Evolutionary conservation across 2,113 vertebrate genomes (phyloP).

Genomic region (Hippocampus mohnikei): DNA sequence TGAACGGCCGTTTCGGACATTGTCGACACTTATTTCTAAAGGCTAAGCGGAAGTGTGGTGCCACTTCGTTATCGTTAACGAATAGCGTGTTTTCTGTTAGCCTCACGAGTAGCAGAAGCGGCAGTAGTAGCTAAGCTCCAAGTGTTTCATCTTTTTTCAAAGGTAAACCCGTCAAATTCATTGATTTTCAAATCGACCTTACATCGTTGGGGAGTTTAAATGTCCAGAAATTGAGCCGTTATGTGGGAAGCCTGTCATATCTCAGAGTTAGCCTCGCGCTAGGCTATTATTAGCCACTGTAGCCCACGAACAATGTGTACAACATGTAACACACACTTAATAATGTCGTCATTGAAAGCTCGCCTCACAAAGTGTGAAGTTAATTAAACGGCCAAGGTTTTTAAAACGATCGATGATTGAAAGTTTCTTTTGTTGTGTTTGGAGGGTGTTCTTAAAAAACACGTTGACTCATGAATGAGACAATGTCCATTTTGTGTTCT

Average conservation of each 20-base stretch:
- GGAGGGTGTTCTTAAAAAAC: background rate
- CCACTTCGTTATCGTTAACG: background rate
- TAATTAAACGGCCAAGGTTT: background rate
- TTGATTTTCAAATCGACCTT: background rate
- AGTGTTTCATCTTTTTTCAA: constrained; percentile 5
- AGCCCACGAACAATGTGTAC: constrained; percentile 3
- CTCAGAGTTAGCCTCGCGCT: background rate
- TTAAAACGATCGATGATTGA: background rate
- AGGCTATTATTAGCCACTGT: constrained; percentile 47
- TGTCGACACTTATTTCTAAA: constrained; percentile 34
- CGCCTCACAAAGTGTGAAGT: background rate
- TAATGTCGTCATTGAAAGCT: background rate
- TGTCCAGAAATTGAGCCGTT: background rate
- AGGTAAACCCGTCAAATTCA: constrained; percentile 34
- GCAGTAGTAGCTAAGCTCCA: constrained; percentile 1
- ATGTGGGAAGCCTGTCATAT: background rate
- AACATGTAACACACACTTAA: background rate
- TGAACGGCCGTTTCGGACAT: too few species aligned
- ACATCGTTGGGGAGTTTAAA: background rate
- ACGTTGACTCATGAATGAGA: background rate
- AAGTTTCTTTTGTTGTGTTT: background rate
- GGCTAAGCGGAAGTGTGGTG: background rate
- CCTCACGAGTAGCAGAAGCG: constrained; percentile 1
- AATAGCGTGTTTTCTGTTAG: constrained; percentile 5
- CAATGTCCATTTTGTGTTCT: background rate